Conservation (phyloP, 2,797 vertebrate genomes). For the Falco cherrug region DNA sequence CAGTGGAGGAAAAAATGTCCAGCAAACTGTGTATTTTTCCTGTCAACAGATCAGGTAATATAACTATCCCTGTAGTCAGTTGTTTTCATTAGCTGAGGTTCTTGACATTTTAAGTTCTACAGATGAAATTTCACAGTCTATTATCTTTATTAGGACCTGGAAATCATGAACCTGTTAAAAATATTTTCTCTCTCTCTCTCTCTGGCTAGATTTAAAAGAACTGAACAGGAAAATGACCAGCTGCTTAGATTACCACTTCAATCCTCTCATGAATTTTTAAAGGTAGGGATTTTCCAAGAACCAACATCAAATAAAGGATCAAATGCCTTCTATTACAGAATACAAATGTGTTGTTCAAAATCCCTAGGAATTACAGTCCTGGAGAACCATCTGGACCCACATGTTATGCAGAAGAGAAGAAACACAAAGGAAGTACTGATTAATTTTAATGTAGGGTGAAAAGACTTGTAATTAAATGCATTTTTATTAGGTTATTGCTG, state of each 20-base stretch:
- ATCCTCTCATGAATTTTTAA: conserved; percentile 73
- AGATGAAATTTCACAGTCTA: conserved; percentile 42
- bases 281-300: conserved; percentile 64
- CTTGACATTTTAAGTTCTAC: conserved; percentile 38
- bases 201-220: conserved; percentile 23
- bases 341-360: conserved; percentile 67
- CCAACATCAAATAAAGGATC: conserved; percentile 70
- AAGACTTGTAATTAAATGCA: conserved; percentile 56
- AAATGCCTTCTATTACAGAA: conserved; percentile 61
- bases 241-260: conserved; percentile 68
- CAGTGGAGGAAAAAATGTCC: neutral
- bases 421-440: conserved; percentile 50
- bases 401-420: conserved; percentile 40
- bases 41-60: neutral
- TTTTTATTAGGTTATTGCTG: conserved; percentile 43
- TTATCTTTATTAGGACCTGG: conserved; percentile 37
- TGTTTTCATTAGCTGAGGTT: conserved; percentile 20
- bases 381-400: conserved; percentile 66
- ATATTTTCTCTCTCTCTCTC: neutral
- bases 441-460: conserved; percentile 65
- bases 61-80: neutral
- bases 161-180: conserved; percentile 21
- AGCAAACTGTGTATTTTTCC: neutral
- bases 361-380: conserved; percentile 60
- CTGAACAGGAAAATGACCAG: conserved; percentile 68